Evolutionary conservation across 2,113 vertebrate genomes (phyloP).

Genomic region (Phrynocephalus versicolor): DNA sequence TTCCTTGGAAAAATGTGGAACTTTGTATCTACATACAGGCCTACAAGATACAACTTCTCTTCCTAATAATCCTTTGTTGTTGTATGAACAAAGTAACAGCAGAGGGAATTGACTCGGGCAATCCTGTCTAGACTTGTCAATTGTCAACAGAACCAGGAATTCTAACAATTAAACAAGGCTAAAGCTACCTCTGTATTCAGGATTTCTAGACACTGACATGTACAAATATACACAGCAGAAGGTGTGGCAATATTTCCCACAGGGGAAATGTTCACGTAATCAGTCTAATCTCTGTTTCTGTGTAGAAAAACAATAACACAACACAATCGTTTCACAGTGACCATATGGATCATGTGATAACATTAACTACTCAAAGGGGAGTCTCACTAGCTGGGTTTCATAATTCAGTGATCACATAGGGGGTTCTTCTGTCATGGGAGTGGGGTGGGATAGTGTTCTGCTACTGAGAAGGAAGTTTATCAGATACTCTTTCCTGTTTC

Average conservation of each 20-base stretch:
- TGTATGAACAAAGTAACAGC: too few relatives aligned
- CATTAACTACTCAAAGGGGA: background rate
- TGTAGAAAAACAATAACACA: background rate
- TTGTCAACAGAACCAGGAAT: too few relatives aligned
- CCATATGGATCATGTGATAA: background rate
- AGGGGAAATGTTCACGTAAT: background rate
- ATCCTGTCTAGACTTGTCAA: too few relatives aligned
- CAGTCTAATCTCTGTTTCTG: background rate
- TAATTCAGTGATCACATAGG: background rate
- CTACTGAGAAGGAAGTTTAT: background rate
- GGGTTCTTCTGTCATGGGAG: background rate
- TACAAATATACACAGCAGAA: background rate
- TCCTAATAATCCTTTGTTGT: too few relatives aligned
- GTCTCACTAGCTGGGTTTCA: background rate
- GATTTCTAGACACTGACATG: background rate
- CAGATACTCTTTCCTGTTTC: background rate
- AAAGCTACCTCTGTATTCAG: background rate
- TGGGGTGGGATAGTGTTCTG: background rate
- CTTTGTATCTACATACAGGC: too few relatives aligned
- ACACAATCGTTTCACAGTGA: background rate
- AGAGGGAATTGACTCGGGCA: too few relatives aligned
- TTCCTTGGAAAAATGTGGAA: too few relatives aligned
- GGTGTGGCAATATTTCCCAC: background rate
- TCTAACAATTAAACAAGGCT: too few relatives aligned
- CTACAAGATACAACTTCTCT: too few relatives aligned